These are phyloP conservation scores for Peromyscus melanophrys DNA, from an alignment of 2,797 vertebrate genomes.

Conservation along the genomic window DNA sequence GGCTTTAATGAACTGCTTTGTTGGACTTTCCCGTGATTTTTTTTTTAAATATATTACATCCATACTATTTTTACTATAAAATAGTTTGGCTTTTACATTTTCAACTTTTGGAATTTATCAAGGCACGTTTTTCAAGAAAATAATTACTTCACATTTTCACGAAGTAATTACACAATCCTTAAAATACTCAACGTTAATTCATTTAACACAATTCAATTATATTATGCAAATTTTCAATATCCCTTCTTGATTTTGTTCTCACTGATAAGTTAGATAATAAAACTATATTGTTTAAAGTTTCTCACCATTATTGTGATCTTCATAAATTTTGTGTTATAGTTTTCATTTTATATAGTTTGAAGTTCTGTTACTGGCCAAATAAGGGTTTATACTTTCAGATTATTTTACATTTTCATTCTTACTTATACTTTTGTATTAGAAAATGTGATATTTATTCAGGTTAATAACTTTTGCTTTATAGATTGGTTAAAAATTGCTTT, in stretches of 20 bases:
- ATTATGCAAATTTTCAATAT: background rate
- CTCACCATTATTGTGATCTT: background rate
- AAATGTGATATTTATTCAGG: background rate
- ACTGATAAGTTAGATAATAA: background rate
- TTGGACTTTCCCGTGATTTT: background rate
- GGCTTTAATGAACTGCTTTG: background rate
- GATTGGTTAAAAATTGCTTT: slow-evolving; percentile 14
- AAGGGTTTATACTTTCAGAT: background rate
- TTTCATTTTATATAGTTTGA: background rate
- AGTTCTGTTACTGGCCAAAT: background rate
- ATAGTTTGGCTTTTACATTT: background rate
- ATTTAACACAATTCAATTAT: slow-evolving; percentile 18
- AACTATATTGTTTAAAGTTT: background rate
- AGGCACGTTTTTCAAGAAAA: slow-evolving; percentile 45
- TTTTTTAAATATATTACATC: background rate
- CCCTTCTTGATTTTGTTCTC: slow-evolving; percentile 6
- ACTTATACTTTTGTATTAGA: background rate
- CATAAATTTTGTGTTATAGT: background rate
- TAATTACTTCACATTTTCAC: background rate
- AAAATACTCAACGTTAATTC: slow-evolving; percentile 24
- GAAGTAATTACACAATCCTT: background rate
- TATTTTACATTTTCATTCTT: background rate
- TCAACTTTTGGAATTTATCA: slow-evolving; percentile 24
- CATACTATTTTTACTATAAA: slow-evolving; percentile 26
- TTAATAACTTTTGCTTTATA: background rate